Evolutionary conservation across 2,797 vertebrate species (phyloP), one percentile per base, ranked within the genome.

Genomic region (Synaphobranchus kaupii): DNA sequence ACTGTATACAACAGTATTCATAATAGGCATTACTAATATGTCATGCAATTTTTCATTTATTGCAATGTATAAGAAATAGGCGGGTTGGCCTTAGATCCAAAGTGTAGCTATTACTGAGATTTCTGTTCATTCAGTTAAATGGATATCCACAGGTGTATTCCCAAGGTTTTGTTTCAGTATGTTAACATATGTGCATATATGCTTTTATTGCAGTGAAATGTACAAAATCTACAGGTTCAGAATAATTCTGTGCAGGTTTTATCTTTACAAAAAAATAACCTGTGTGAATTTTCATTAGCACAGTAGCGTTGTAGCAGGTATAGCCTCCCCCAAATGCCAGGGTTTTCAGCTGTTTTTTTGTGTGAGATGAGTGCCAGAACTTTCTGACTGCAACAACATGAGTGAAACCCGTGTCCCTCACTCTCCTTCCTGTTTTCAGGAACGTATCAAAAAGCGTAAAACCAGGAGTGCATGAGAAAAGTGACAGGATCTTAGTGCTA

Each of bases 81-180:
- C 90, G 90, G 86, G 83, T 87, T 86, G 90, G 92, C 92, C 66
- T 85, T 88, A 90, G 60, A 90, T 80, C 91, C 89, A 84, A 87
- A 73, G 66, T 73, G 17, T 60, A 84, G 86, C 54, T 56, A 83
- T 87, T 84, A 4, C 31, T 83, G 78, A 48, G 44, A 87, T 44
- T 44, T 56, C 20, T 48, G 15, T 73, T 84, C 73, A 71, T 73
- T 44, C 44, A 12, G 58, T 85, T 56, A 22, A 58, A 84, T 66
- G 17, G 73, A 84, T 68, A 84, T 60, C 84, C 17, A 47, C 31
- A 39, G 56, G 22, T 44, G 22, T 87, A 73, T 34, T 12, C 22
- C 28, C 2, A 78, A 56, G 54, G 48, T 83, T 83, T 83, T 44
- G 48, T 31, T 13, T 56, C 25, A 83, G 25, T 58, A 1, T 84